These are phyloP conservation scores for Hypolimnas misippus DNA, from an alignment of 2,888 invertebrate species.

Conservation along the genomic window DNA sequence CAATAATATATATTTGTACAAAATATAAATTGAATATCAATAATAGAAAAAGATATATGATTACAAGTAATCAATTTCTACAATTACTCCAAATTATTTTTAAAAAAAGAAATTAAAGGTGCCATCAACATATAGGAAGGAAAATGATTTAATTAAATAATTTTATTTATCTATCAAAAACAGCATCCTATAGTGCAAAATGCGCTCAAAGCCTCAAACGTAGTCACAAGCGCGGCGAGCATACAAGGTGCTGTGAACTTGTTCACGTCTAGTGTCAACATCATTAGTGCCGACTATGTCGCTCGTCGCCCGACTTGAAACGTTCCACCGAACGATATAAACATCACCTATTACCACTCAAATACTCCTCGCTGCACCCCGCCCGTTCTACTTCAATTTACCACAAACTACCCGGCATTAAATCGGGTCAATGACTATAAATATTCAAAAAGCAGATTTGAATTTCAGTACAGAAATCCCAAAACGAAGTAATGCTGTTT, in stretches of 20 bases:
- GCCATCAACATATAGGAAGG: too few relatives aligned
- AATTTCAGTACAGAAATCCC: not conserved
- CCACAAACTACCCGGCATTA: slow-evolving; percentile 18
- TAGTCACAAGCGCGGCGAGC: slow-evolving; percentile 22
- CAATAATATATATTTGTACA: too few relatives aligned
- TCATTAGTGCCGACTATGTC: slow-evolving; percentile 71
- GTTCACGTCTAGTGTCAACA: slow-evolving; percentile 76
- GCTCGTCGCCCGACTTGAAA: slow-evolving; percentile 36
- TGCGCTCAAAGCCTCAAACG: slow-evolving; percentile 46
- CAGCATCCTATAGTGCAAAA: slow-evolving; percentile 44
- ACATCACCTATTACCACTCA: slow-evolving; percentile 20
- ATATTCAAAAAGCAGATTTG: slow-evolving; percentile 22
- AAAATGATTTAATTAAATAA: too few relatives aligned
- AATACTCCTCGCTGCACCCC: slow-evolving; percentile 5
- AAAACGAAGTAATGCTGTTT: not conserved
- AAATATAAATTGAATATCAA: too few relatives aligned
- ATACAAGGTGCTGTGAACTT: slow-evolving; percentile 54
- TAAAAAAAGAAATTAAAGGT: too few relatives aligned
- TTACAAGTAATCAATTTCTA: too few relatives aligned
- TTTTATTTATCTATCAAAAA: not conserved
- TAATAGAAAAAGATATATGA: too few relatives aligned
- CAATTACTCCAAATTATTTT: too few relatives aligned
- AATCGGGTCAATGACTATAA: slow-evolving; percentile 29
- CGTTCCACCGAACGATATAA: slow-evolving; percentile 17
- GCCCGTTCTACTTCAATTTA: slow-evolving; percentile 19